Conservation (phyloP, 2,797 vertebrate species). For the Distichodus sexfasciatus region DNA sequence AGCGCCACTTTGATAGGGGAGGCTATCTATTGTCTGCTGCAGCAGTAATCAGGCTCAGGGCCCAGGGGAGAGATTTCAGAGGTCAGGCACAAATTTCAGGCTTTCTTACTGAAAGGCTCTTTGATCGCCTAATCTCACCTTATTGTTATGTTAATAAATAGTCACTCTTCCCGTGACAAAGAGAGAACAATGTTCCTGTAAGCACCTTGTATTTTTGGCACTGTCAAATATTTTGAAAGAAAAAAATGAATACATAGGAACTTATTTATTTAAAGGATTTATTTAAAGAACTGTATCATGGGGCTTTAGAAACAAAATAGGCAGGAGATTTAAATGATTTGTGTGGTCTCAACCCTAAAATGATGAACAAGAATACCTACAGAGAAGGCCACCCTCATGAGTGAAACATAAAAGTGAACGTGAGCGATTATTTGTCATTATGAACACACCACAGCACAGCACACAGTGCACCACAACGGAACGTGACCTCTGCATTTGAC, state of each 20-base stretch:
- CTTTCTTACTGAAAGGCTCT: slow-evolving; percentile 19
- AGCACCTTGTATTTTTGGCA: not conserved
- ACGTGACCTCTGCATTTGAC: no score
- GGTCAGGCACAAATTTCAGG: slow-evolving; percentile 13
- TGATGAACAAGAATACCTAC: no score
- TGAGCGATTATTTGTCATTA: no score
- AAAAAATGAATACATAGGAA: not conserved
- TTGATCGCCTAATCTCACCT: slow-evolving; percentile 7
- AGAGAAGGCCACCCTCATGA: no score
- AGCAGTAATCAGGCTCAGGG: slow-evolving; percentile 18
- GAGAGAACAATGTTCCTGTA: not conserved
- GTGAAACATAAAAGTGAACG: no score
- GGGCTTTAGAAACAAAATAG: no score
- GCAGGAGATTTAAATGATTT: no score
- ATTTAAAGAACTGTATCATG: no score
- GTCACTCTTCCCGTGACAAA: not conserved
- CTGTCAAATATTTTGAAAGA: not conserved
- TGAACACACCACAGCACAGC: no score
- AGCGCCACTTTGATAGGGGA: not conserved
- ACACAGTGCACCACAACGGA: no score
- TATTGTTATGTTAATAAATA: slow-evolving; percentile 14
- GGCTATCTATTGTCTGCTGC: slow-evolving; percentile 5
- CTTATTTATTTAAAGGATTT: no score
- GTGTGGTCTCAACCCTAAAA: no score
- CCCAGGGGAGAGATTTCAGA: slow-evolving; percentile 11